phyloP scores from a whole-genome alignment of 2,888 invertebrate species.

The Apodemia duryi region DNA sequence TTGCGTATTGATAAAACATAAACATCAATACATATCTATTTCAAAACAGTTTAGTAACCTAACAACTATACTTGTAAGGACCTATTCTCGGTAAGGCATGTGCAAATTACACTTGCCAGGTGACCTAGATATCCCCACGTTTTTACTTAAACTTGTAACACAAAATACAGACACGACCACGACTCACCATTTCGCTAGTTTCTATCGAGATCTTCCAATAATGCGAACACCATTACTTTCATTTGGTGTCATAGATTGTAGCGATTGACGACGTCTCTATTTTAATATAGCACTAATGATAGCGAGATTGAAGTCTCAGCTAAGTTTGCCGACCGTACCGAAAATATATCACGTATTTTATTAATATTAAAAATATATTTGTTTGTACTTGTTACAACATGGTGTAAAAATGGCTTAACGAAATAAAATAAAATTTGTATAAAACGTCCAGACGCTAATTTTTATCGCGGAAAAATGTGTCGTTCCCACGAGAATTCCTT shows the following conservation, averaged over 20 bases:
- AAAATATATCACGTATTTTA: too few species aligned
- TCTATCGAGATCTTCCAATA: slow-evolving; percentile 66
- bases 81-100: slow-evolving; percentile 24
- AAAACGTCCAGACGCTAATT: too few species aligned
- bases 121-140: slow-evolving; percentile 70
- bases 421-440: too few species aligned
- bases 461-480: too few species aligned
- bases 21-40: neutral
- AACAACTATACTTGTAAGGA: slow-evolving; percentile 13
- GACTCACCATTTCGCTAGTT: slow-evolving; percentile 58
- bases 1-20: too few species aligned
- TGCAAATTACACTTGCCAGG: slow-evolving; percentile 59
- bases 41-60: neutral
- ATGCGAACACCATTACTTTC: slow-evolving; percentile 73
- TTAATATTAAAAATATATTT: too few species aligned
- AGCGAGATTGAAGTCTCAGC: neutral
- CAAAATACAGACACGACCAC: slow-evolving; percentile 45
- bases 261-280: slow-evolving; percentile 14
- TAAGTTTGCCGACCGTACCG: neutral
- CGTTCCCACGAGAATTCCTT: too few species aligned
- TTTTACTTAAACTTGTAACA: slow-evolving; percentile 49
- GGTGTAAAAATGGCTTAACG: too few species aligned
- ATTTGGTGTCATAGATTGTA: slow-evolving; percentile 36
- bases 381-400: too few species aligned
- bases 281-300: neutral